Evolutionary conservation across 2,888 invertebrate species (phyloP), one percentile per base, ranked within the genome.

Genomic region (Oscheius onirici): DNA sequence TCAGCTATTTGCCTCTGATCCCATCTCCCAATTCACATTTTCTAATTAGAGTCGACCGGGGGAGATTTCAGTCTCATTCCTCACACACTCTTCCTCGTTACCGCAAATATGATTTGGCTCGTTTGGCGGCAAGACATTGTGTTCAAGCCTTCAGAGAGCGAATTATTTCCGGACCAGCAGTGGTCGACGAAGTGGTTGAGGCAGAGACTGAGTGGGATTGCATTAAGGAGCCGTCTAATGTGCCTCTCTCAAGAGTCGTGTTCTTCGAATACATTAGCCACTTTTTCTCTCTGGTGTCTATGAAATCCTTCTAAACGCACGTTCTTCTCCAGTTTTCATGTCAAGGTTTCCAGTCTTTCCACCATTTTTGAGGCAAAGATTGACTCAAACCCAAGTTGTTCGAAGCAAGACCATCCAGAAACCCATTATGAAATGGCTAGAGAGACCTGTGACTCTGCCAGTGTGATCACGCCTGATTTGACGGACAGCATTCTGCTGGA

Each of bases 211-310:
- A 34, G 40, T 43, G 26, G 63, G 63, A 63, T 63, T 63, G 63
- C 63, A 63, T 63, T 63, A 63, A 63, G 63, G 46, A 63, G 26
- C 63, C 63, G 63, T 28, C 63, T 63, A 63, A 63, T 63, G 63
- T 63, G 46, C 34, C 54, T 55, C 34, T 52, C 26, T 52, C 52
- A n/a, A 13, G 15, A 22, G 11, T 52, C 20, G 52, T 15, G 20
- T 52, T 24, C 26, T 55, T 55, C 26, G 10, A 22, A 15, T n/a
- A 20, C 24, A n/a, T 22, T 34, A 22, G 13, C 26, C 22, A 22
- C 22, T 15, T 24, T 55, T 22, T 55, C 26, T 24, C 3, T 55
- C 24, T 24, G 15, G n/a, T 11, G 22, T 26, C 22, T n/a, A 17
- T 22, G n/a, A 10, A 26, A 2, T 26, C 26, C 24, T 22, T 55